These are phyloP conservation scores for Clytia hemisphaerica DNA, from an alignment of 30 jellyfish, hydroid and myxozoan genomes.

Conservation along the genomic window DNA sequence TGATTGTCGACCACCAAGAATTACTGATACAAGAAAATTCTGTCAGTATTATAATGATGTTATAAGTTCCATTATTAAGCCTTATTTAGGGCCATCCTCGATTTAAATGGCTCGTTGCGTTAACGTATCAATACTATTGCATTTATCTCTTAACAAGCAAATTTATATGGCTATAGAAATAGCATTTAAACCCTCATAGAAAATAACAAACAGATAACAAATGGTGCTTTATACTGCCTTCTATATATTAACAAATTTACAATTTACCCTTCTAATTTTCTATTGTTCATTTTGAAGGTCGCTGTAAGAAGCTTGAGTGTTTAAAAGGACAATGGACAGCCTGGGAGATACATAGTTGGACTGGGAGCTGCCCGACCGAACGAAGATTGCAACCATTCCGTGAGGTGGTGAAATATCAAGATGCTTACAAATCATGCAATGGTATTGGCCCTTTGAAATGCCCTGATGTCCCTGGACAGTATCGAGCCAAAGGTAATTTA, in stretches of 20 bases:
- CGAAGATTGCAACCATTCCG: slow-evolving; percentile 41
- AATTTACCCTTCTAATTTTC: background rate
- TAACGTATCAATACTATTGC: too few species aligned
- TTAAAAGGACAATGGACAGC: slow-evolving; percentile 55
- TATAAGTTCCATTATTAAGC: background rate
- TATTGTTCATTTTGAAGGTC: slow-evolving; percentile 26
- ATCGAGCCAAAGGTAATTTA: slow-evolving; percentile 47
- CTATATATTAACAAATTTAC: background rate
- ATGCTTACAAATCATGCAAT: slow-evolving; percentile 45
- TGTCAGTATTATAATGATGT: slow-evolving; percentile 20
- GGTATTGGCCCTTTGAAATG: slow-evolving; percentile 70
- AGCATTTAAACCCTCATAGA: too few species aligned
- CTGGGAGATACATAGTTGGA: slow-evolving; percentile 47
- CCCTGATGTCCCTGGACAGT: slow-evolving; percentile 30
- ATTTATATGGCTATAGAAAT: too few species aligned
- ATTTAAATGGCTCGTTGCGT: background rate
- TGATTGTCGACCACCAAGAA: slow-evolving; percentile 12
- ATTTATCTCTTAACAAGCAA: too few species aligned
- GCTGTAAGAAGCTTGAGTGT: slow-evolving; percentile 64
- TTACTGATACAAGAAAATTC: background rate
- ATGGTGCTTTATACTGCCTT: too few species aligned
- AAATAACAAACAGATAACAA: too few species aligned
- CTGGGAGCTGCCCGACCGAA: slow-evolving; percentile 74
- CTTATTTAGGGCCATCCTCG: background rate
- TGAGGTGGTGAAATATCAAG: slow-evolving; percentile 38